Conservation (phyloP, 2,888 invertebrate species). For the Tinea semifulvella region DNA sequence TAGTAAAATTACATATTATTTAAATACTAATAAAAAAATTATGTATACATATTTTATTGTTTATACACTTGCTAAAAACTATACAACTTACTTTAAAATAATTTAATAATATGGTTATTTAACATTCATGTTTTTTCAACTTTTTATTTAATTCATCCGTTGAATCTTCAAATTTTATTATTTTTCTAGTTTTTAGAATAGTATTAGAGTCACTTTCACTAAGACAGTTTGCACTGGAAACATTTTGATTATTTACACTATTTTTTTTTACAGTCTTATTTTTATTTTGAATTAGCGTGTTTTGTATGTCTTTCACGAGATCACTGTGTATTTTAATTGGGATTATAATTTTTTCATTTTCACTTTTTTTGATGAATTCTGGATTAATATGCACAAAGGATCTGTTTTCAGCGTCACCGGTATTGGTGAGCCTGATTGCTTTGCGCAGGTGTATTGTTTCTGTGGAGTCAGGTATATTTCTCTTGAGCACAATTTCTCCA, state of each 20-base stretch:
- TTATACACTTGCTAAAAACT: constrained; percentile 4
- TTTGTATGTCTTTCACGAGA: constrained; percentile 61
- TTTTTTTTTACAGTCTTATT: constrained; percentile 62
- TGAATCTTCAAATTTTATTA: constrained; percentile 52
- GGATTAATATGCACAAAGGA: constrained; percentile 53
- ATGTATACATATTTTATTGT: too few species aligned
- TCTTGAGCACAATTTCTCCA: constrained; percentile 52
- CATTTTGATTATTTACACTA: constrained; percentile 59
- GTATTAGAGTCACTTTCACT: constrained; percentile 55
- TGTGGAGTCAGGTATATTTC: constrained; percentile 40
- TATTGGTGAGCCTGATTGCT: constrained; percentile 52
- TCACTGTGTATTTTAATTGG: constrained; percentile 57
- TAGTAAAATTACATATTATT: constrained; percentile 47
- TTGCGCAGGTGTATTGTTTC: constrained; percentile 53
- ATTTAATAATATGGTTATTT: constrained; percentile 22
- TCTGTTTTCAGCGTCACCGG: constrained; percentile 54
- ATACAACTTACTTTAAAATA: constrained; percentile 7
- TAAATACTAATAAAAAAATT: too few species aligned
- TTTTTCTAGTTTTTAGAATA: constrained; percentile 50
- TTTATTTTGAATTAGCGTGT: constrained; percentile 58
- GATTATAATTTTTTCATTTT: constrained; percentile 54
- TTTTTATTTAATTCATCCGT: constrained; percentile 55
- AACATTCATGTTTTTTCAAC: constrained; percentile 60
- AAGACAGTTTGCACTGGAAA: constrained; percentile 53
- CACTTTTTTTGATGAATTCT: constrained; percentile 51